Base-by-base conservation (phyloP, 2,797 vertebrate genomes). In the Etheostoma nigrum region DNA sequence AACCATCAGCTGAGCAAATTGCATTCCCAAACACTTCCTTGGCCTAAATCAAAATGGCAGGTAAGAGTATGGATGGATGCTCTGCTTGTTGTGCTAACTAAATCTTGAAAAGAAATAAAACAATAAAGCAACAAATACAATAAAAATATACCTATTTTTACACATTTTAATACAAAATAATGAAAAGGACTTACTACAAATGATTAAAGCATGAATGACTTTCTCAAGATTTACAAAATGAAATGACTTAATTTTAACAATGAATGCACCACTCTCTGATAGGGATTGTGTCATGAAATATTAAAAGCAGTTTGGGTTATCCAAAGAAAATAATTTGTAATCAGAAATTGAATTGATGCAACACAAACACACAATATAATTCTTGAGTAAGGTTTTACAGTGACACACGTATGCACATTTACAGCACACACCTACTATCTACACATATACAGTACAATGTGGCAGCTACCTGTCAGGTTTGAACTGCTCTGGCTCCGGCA, bases 41-140 rank as follows among this genome's bases (percentile, higher is more conserved):
- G 96, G 96, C 0, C 96, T 96, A 0, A 65, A 18, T 27, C 96
- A 95, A 14, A 97, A 97, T 1, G 96, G 96, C 72, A 96, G 68
- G 70, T 94, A 96, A 0, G 69, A 12, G 6, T 95, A 96, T 0
- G 92, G 94, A 4, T 93, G 85, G 1, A 94, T 85, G 52, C 1
- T 18, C 1, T 94, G 84, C 48, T 90, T 95, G 88, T 95, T 96
- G 57, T 94, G 89, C 40, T 95, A 96, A 23, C 83, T 95, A 79
- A 97, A 97, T 93, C 96, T 96, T 3, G 27, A 27, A 27, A 27
- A 27, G 27, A 27, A 27, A 27, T 67, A 6, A 51, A 23, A 40
- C 1, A 14, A 40, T 3, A 15, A 21, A 51, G 9, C 11, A 19
- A 30, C 11, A 61, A 51, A 55, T 7, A 30, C 54, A 62, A 62